Evolutionary conservation across 2,888 invertebrate genomes (phyloP).

Genomic region (Serrognathus titanus): DNA sequence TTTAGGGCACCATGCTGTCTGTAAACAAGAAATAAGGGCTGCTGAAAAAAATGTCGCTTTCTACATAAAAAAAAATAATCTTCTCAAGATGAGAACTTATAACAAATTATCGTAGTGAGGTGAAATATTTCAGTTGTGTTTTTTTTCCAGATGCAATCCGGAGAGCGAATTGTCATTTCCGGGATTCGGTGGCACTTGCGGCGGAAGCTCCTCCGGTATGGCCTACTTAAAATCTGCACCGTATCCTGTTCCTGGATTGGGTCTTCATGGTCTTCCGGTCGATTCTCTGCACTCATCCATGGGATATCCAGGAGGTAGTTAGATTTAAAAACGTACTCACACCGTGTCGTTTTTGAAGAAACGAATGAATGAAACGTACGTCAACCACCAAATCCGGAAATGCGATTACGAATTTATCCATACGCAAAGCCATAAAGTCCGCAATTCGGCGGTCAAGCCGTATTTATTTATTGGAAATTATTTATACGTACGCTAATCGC

Average conservation of each 20-base stretch:
- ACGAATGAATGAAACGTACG: neutral
- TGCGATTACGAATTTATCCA: conserved; percentile 10
- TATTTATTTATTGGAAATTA: conserved; percentile 20
- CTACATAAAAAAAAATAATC: neutral
- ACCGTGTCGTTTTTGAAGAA: neutral
- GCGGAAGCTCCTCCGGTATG: conserved; percentile 53
- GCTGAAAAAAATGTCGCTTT: neutral
- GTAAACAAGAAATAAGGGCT: conserved; percentile 1
- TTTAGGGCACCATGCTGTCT: conserved; percentile 32
- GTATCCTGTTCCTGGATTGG: conserved; percentile 56
- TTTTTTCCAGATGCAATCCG: conserved; percentile 52
- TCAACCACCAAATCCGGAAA: neutral
- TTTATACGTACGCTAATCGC: conserved; percentile 19
- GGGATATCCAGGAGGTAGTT: conserved; percentile 61
- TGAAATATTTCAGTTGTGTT: neutral
- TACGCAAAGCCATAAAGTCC: too few relatives aligned
- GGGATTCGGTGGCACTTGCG: conserved; percentile 56
- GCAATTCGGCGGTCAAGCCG: neutral
- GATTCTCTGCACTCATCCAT: conserved; percentile 65
- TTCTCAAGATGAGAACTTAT: neutral
- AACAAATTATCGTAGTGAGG: neutral
- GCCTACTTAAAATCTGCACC: conserved; percentile 59
- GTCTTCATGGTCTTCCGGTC: conserved; percentile 57
- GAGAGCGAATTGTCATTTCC: conserved; percentile 59
- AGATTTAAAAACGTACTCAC: neutral